These are phyloP conservation scores for Labroides dimidiatus DNA, from an alignment of 2,797 vertebrate species.

Conservation along the genomic window DNA sequence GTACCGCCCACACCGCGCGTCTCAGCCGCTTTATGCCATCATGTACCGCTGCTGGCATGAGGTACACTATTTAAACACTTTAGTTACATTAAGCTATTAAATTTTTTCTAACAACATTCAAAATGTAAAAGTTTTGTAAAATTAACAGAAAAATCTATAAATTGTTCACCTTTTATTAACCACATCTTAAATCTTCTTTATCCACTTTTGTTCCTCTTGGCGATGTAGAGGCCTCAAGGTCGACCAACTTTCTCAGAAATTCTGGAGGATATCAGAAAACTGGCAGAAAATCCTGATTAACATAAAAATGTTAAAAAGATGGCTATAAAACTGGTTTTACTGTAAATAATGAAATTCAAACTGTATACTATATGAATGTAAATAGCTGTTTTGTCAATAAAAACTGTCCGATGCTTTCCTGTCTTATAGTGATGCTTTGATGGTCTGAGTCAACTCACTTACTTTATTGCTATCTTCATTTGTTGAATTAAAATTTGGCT, in stretches of 20 bases:
- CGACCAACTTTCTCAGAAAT: constrained; percentile 77
- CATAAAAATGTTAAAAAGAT: neutral
- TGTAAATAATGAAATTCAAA: neutral
- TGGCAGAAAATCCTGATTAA: constrained; percentile 70
- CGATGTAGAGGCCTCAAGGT: constrained; percentile 69
- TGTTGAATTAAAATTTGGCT: no score
- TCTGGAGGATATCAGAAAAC: constrained; percentile 66
- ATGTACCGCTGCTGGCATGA: constrained; percentile 91
- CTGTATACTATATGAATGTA: constrained; percentile 36
- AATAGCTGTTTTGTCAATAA: constrained; percentile 45
- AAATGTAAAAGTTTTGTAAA: no score
- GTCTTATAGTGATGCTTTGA: neutral
- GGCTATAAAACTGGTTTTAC: constrained; percentile 1
- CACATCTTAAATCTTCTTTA: no score
- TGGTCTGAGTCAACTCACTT: no score
- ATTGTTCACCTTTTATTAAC: no score
- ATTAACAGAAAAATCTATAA: no score
- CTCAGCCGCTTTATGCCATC: constrained; percentile 80
- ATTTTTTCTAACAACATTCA: no score
- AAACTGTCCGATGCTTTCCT: neutral
- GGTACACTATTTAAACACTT: neutral
- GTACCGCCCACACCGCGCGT: constrained; percentile 84
- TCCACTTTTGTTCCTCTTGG: neutral
- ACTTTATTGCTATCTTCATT: no score
- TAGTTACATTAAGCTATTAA: no score